Conservation (phyloP, 2,797 vertebrate genomes). For the Pachyuromys duprasi region DNA sequence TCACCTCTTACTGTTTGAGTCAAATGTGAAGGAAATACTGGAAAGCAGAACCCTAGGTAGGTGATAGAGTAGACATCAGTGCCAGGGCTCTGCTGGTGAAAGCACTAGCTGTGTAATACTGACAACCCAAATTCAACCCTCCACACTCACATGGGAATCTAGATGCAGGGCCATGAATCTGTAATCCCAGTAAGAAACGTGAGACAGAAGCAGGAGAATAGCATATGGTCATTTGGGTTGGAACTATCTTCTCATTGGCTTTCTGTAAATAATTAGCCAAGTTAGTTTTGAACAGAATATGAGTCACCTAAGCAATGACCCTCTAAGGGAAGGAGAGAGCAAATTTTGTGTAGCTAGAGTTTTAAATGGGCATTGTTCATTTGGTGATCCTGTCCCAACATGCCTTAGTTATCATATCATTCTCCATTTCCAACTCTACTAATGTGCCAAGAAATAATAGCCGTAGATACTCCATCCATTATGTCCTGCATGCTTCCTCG, state of each 20-base stretch:
- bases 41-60: not conserved
- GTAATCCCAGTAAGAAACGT: not conserved
- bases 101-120: not conserved
- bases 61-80: not conserved
- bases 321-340: constrained; percentile 27
- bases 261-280: constrained; percentile 36
- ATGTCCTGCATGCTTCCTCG: not conserved
- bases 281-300: constrained; percentile 45
- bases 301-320: constrained; percentile 38
- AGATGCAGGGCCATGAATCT: not conserved
- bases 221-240: not conserved
- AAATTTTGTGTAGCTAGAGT: not conserved
- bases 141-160: not conserved
- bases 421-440: not conserved
- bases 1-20: not conserved
- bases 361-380: not conserved
- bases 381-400: not conserved
- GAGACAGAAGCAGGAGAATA: not conserved
- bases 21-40: not conserved
- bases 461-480: not conserved
- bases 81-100: not conserved
- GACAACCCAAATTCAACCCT: too few species aligned
- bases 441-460: not conserved
- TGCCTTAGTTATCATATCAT: not conserved
- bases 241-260: constrained; percentile 36